Evolutionary conservation across 2,888 invertebrate genomes (phyloP).

Genomic region (Acleris holmiana): DNA sequence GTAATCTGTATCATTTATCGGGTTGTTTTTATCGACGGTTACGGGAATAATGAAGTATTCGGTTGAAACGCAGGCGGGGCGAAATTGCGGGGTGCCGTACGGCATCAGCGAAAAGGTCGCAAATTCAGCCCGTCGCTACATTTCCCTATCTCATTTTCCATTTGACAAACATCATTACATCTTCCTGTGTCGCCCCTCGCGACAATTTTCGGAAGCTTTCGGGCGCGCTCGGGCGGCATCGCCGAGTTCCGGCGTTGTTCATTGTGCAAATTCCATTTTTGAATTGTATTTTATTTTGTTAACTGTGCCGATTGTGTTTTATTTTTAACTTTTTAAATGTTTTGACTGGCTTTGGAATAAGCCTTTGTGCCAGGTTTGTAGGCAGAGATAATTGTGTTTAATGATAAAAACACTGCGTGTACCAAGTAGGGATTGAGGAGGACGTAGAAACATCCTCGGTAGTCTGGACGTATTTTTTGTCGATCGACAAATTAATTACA

Average conservation of each 20-base stretch:
- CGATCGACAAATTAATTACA: slow-evolving; percentile 35
- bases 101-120: slow-evolving; percentile 73
- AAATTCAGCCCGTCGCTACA: slow-evolving; percentile 71
- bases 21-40: slow-evolving; percentile 38
- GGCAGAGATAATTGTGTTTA: slow-evolving; percentile 1
- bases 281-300: slow-evolving; percentile 44
- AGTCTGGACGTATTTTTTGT: slow-evolving; percentile 26
- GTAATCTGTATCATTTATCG: slow-evolving; percentile 52
- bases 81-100: slow-evolving; percentile 46
- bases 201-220: slow-evolving; percentile 68
- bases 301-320: slow-evolving; percentile 37
- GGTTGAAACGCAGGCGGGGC: slow-evolving; percentile 40
- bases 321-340: slow-evolving; percentile 23
- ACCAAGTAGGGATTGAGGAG: slow-evolving; percentile 10
- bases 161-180: slow-evolving; percentile 84
- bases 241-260: slow-evolving; percentile 56
- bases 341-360: slow-evolving; percentile 5
- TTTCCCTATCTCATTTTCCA: slow-evolving; percentile 85
- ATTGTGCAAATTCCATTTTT: slow-evolving; percentile 55
- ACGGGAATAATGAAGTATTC: slow-evolving; percentile 29
- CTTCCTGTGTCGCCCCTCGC: slow-evolving; percentile 73
- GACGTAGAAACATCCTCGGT: slow-evolving; percentile 14
- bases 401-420: slow-evolving; percentile 13
- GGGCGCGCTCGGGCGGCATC: slow-evolving; percentile 64
- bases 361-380: slow-evolving; percentile 3